Evolutionary conservation across 1,140 invertebrate species (phyloP).

Genomic region (Oppia nitens): DNA sequence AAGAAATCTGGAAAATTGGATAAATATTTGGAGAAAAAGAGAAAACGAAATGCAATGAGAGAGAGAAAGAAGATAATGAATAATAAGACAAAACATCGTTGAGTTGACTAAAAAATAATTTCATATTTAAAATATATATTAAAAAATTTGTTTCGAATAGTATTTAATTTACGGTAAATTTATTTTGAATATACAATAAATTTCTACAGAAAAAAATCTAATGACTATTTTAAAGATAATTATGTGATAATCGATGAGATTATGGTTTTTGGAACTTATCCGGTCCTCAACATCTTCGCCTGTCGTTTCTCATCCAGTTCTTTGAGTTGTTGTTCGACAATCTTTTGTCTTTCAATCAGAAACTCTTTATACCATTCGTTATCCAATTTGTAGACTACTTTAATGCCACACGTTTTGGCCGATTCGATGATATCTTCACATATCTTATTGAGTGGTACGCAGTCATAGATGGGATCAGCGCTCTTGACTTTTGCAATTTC

Average conservation of each 20-base stretch:
- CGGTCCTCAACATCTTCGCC: conserved; percentile 71
- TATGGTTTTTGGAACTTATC: too few relatives aligned
- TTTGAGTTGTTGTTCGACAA: conserved; percentile 54
- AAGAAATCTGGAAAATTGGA: conserved; percentile 32
- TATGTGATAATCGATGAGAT: too few relatives aligned
- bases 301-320: conserved; percentile 68
- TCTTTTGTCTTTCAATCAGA: conserved; percentile 50
- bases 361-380: conserved; percentile 66
- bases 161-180: too few relatives aligned
- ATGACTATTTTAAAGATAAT: too few relatives aligned
- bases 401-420: conserved; percentile 60
- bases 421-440: conserved; percentile 57
- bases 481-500: conserved; percentile 93
- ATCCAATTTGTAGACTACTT: conserved; percentile 65
- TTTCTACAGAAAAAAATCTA: too few relatives aligned
- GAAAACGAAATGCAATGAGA: conserved; percentile 39
- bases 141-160: too few relatives aligned
- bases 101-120: conserved; percentile 2
- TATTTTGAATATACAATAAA: too few relatives aligned
- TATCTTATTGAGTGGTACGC: conserved; percentile 50
- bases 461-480: conserved; percentile 55
- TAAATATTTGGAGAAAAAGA: conserved; percentile 51
- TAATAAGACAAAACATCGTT: neutral
- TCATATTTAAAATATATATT: neutral
- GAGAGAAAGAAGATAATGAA: conserved; percentile 15